These are phyloP conservation scores for Cyprinus carpio DNA, from an alignment of 2,113 vertebrate genomes.

Conservation along the genomic window DNA sequence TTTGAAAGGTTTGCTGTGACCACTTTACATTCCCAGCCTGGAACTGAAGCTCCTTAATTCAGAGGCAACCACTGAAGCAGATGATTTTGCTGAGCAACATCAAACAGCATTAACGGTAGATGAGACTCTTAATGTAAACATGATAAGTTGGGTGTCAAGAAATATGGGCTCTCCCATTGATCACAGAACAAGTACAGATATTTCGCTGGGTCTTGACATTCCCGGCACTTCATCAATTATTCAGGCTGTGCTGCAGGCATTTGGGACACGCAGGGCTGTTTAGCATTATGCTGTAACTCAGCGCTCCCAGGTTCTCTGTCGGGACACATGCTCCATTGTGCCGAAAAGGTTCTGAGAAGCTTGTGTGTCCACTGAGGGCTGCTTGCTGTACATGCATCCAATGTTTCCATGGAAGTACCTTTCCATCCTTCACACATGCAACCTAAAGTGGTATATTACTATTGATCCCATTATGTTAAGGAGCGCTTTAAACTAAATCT, in stretches of 20 bases:
- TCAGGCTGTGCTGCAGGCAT: conserved; percentile 43
- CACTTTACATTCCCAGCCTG: conserved; percentile 6
- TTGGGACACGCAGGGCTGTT: conserved; percentile 45
- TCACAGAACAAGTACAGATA: conserved; percentile 46
- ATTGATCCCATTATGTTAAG: no score
- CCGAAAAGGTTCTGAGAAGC: conserved; percentile 26
- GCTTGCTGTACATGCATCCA: neutral
- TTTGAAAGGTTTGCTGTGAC: neutral
- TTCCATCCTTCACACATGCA: neutral
- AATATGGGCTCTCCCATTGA: conserved; percentile 46
- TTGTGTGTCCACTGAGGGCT: neutral
- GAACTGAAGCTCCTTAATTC: conserved; percentile 15
- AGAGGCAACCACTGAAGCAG: conserved; percentile 8
- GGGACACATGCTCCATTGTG: conserved; percentile 33
- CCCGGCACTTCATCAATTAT: conserved; percentile 51
- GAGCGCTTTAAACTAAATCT: no score
- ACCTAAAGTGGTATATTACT: no score
- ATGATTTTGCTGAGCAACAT: conserved; percentile 41
- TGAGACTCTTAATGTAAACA: conserved; percentile 50
- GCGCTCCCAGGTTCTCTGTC: conserved; percentile 19
- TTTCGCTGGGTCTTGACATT: conserved; percentile 46
- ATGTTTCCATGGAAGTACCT: neutral
- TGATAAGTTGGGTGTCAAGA: conserved; percentile 44
- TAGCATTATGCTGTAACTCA: conserved; percentile 43
- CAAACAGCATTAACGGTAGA: conserved; percentile 36